Evolutionary conservation across 2,797 vertebrate species (phyloP).

Genomic region (Falco cherrug): DNA sequence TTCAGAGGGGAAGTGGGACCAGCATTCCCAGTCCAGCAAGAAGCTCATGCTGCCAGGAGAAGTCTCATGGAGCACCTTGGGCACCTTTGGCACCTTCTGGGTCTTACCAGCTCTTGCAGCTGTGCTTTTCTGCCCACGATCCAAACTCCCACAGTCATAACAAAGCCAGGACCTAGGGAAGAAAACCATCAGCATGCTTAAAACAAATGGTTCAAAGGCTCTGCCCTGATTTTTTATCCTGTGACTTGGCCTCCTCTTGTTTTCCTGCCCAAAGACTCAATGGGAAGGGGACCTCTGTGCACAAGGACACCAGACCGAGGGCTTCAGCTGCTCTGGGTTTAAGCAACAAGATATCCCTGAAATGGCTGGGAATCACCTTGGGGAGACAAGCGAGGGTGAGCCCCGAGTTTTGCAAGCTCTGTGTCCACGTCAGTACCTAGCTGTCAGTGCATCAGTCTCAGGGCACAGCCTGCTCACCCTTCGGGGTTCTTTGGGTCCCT

Average conservation of each 20-base stretch:
- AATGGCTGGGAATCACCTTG: neutral
- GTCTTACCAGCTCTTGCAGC: neutral
- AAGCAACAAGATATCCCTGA: neutral
- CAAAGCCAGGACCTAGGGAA: neutral
- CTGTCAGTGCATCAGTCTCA: neutral
- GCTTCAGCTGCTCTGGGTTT: neutral
- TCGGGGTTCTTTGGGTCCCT: accelerated
- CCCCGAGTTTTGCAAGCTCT: neutral
- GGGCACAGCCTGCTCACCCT: neutral
- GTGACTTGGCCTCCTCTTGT: neutral
- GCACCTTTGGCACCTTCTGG: neutral
- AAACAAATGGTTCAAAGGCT: neutral
- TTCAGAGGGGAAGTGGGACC: accelerated
- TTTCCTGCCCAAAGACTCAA: neutral
- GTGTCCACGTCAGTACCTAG: neutral
- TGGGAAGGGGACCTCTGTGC: neutral
- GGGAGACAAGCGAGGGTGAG: accelerated
- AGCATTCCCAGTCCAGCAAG: accelerated
- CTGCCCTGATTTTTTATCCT: neutral
- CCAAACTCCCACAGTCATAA: neutral
- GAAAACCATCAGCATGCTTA: neutral
- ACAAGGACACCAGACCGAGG: neutral
- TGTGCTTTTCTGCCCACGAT: neutral
- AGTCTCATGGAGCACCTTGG: neutral
- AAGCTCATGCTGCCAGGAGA: neutral